Percentiles rank a stretch among this genome's conserved stretches.
These are phyloP conservation scores for Archivesica marissinica DNA, from an alignment of 1,140 invertebrate species.

Conservation along the genomic window DNA sequence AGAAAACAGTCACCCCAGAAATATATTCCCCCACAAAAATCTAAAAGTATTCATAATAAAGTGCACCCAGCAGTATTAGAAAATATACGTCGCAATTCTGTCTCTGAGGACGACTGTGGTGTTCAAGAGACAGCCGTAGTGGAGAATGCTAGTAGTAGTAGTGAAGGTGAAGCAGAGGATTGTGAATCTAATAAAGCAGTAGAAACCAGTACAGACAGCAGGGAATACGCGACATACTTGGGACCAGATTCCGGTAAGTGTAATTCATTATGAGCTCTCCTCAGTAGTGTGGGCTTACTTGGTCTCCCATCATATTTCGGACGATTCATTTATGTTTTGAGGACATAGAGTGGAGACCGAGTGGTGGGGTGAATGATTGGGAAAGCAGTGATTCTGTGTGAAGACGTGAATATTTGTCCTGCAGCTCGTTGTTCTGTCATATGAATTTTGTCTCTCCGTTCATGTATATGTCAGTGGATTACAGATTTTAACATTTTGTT, in stretches of 20 bases:
- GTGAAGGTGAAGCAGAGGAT: not conserved
- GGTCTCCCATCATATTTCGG: too few relatives aligned
- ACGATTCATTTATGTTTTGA: too few relatives aligned
- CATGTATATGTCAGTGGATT: too few relatives aligned
- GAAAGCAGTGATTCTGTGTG: too few relatives aligned
- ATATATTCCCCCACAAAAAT: slow-evolving; percentile 20
- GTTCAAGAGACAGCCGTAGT: not conserved
- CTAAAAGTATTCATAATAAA: slow-evolving; percentile 52
- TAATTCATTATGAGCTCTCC: not conserved
- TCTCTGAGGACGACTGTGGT: slow-evolving; percentile 1
- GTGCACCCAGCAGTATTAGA: slow-evolving; percentile 57
- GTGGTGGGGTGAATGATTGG: too few relatives aligned
- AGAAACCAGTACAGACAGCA: not conserved
- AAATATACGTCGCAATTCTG: slow-evolving; percentile 46
- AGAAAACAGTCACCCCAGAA: slow-evolving; percentile 18
- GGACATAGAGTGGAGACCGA: too few relatives aligned
- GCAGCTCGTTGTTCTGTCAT: too few relatives aligned
- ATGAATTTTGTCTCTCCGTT: too few relatives aligned
- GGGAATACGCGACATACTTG: slow-evolving; percentile 44
- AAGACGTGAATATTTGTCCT: too few relatives aligned
- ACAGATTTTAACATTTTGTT: too few relatives aligned
- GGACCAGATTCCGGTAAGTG: slow-evolving; percentile 42
- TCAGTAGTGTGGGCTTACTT: too few relatives aligned
- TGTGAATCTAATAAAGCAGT: slow-evolving; percentile 3
- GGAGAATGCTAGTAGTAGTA: not conserved